Percentiles rank a stretch among this genome's conserved stretches.
Conservation (phyloP, 2,888 invertebrate species). For the Arctia plantaginis region DNA sequence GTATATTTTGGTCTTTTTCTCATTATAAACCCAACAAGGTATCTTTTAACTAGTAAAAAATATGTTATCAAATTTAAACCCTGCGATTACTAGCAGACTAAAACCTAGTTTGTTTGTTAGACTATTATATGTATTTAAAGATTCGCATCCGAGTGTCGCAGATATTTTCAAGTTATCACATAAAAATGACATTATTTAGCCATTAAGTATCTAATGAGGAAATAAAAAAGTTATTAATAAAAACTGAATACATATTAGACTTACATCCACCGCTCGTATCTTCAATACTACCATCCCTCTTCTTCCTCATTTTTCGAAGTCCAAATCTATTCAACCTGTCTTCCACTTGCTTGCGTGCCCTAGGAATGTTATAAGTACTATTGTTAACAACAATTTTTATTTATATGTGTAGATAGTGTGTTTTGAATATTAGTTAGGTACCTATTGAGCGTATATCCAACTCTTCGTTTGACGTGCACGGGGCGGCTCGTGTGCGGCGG, state of each 20-base stretch:
- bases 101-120: background rate
- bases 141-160: no score
- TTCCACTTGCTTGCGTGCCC: conserved; percentile 95
- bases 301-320: conserved; percentile 93
- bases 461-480: conserved; percentile 74
- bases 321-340: conserved; percentile 95
- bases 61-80: no score
- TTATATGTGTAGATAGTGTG: no score
- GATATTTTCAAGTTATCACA: no score
- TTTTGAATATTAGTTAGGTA: conserved; percentile 30
- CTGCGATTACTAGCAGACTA: no score
- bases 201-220: background rate
- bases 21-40: no score
- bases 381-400: background rate
- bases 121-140: no score
- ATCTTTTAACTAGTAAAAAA: no score
- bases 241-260: conserved; percentile 51
- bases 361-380: conserved; percentile 57
- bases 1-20: no score
- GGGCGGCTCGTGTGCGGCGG: conserved; percentile 67
- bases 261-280: conserved; percentile 93
- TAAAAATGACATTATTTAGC: no score
- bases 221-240: background rate
- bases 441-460: conserved; percentile 80
- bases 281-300: conserved; percentile 95